These are phyloP conservation scores for Monochamus alternatus DNA, from an alignment of 2,888 invertebrate genomes.

Conservation along the genomic window DNA sequence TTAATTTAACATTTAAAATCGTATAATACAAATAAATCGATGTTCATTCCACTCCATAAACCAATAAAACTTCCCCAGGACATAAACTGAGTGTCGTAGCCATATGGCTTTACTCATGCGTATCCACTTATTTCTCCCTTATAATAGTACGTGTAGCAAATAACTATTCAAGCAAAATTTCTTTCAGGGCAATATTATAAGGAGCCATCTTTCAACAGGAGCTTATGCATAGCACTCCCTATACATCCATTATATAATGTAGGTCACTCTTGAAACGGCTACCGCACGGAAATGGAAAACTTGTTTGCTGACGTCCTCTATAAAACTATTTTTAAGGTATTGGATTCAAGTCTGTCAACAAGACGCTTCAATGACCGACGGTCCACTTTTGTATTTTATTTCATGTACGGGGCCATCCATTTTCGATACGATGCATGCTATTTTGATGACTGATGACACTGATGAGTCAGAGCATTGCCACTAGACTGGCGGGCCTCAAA, in stretches of 20 bases:
- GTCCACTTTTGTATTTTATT: background rate
- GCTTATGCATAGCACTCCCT: conserved; percentile 8
- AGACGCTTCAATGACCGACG: background rate
- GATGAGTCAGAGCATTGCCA: too few relatives aligned
- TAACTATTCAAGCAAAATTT: conserved; percentile 7
- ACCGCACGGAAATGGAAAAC: conserved; percentile 8
- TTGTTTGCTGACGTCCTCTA: background rate
- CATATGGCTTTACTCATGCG: background rate
- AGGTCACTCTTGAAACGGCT: conserved; percentile 4
- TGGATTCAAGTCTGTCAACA: conserved; percentile 6
- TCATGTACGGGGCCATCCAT: background rate
- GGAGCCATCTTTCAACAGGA: conserved; percentile 8
- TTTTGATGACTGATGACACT: too few relatives aligned
- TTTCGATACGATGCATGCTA: too few relatives aligned
- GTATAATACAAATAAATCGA: too few relatives aligned
- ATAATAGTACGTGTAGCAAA: conserved; percentile 7
- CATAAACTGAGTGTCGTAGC: background rate
- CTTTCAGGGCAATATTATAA: background rate
- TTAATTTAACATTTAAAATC: too few relatives aligned
- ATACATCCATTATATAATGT: conserved; percentile 12
- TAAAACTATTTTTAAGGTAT: conserved; percentile 7
- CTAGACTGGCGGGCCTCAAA: too few relatives aligned
- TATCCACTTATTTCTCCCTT: background rate
- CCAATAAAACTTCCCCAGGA: background rate
- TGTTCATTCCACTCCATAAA: too few relatives aligned